These are phyloP conservation scores for Cataglyphis rosenhaueri DNA, from an alignment of 2,888 invertebrate genomes.

Conservation along the genomic window DNA sequence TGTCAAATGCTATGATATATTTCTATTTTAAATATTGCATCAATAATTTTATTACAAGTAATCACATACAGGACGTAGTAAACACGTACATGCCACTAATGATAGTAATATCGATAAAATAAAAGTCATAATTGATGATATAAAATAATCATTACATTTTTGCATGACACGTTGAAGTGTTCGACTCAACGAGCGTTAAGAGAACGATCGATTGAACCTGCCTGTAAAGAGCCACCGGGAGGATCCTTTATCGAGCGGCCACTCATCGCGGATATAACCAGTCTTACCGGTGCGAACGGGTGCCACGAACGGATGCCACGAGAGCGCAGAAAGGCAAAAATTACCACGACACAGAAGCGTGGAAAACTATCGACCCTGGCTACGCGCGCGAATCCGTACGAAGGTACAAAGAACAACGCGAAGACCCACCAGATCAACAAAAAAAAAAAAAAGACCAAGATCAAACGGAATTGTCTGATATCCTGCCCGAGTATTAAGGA, in stretches of 20 bases:
- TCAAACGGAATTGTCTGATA: constrained; percentile 2
- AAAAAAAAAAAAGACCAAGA: background rate
- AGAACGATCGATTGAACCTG: constrained; percentile 59
- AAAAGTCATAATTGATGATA: background rate
- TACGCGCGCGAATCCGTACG: constrained; percentile 22
- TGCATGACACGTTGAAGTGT: constrained; percentile 13
- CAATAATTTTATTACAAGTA: background rate
- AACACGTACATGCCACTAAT: background rate
- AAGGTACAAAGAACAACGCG: background rate
- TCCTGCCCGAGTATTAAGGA: constrained; percentile 4
- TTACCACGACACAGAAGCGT: constrained; percentile 54
- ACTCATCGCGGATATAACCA: constrained; percentile 63
- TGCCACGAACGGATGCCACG: constrained; percentile 15
- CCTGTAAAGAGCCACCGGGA: constrained; percentile 54
- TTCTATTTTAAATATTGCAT: background rate
- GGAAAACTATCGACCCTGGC: constrained; percentile 48
- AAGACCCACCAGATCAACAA: background rate
- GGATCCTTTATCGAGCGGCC: constrained; percentile 59
- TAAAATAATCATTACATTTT: constrained; percentile 11
- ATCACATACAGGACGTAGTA: background rate
- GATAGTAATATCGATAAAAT: constrained; percentile 3
- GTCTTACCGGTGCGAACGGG: constrained; percentile 73
- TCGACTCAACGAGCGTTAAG: constrained; percentile 46
- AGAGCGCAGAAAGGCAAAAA: constrained; percentile 57
- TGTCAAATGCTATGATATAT: background rate